Evolutionary conservation across 2,797 vertebrate species (phyloP).

Genomic region (Setipinna tenuifilis): DNA sequence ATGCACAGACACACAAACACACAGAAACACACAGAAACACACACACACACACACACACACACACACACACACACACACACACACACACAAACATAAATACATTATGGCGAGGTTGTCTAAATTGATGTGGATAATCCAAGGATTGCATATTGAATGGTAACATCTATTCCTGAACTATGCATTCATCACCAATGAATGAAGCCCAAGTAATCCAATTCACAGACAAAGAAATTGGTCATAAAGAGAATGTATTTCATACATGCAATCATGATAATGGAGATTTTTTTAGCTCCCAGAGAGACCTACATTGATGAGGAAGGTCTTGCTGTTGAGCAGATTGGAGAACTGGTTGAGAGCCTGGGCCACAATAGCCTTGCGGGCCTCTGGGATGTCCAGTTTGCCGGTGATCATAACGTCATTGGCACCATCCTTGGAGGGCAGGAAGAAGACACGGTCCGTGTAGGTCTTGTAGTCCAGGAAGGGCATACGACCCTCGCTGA

Average conservation of each 20-base stretch:
- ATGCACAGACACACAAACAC: not conserved
- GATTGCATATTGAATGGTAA: not conserved
- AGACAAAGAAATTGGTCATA: not conserved
- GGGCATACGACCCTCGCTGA: slow-evolving; percentile 92
- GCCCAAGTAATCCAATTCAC: too few relatives aligned
- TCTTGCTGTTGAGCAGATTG: slow-evolving; percentile 98
- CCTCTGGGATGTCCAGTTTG: slow-evolving; percentile 90
- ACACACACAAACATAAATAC: not conserved
- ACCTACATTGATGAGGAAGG: slow-evolving; percentile 85
- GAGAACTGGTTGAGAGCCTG: slow-evolving; percentile 96
- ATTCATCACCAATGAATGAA: not conserved
- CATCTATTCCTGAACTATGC: not conserved
- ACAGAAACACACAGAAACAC: too few relatives aligned
- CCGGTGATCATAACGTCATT: slow-evolving; percentile 98
- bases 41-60: too few relatives aligned
- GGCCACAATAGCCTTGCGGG: slow-evolving; percentile 81
- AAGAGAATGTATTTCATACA: not conserved
- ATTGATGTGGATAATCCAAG: not conserved
- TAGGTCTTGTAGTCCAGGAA: slow-evolving; percentile 98
- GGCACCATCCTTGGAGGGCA: slow-evolving; percentile 94
- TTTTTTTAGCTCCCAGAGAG: too few relatives aligned
- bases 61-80: not conserved
- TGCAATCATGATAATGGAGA: not conserved
- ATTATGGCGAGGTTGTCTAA: not conserved
- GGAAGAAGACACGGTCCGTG: slow-evolving; percentile 95